Evolutionary conservation across 2,797 vertebrate genomes (phyloP), one percentile per base, ranked within the genome.

Genomic region (Hippopotamyrus pictus): DNA sequence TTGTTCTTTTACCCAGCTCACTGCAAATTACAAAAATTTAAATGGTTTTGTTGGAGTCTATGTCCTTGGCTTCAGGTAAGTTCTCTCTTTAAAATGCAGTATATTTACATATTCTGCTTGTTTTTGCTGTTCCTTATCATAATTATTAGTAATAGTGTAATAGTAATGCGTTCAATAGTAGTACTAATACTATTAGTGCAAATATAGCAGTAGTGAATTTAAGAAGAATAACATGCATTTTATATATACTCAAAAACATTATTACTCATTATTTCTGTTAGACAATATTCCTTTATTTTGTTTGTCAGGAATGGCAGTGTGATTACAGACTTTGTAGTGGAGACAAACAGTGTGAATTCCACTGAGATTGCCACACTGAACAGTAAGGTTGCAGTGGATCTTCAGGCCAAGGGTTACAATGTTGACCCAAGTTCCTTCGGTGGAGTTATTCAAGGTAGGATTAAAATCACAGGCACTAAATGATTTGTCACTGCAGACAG

Each of bases 301-400:
- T 59, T 59, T 59, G 57, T 59, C 92, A 98, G 97, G 37, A 9
- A 85, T 29, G 97, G 97, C 91, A 98, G 97, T 86, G 86, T 97
- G 88, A 73, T 94, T 59, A 93, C 94, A 91, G 62, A 90, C 0
- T 97, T 93, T 12, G 84, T 89, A 79, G 17, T 98, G 85, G 33
- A 6, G 69, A 90, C 94, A 25, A 90, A 59, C 53, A 0, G 91
- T 50, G 59, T 92, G 25, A 88, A 73, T 1, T 12, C 85, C 0
- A 0, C 33, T 0, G 90, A 93, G 89, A 29, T 97, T 19, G 51
- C 0, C 1, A 1, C 0, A 19, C 95, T 94, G 83, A 96, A 96
- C 69, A 0, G 11, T 46, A 7, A 65, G 0, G 88, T 97, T 1
- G 22, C 25, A 0, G 37, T 76, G 0, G 90, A 89, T 37, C 25